phyloP scores from a whole-genome alignment of 2,113 vertebrate genomes.

The Clarias gariepinus region DNA sequence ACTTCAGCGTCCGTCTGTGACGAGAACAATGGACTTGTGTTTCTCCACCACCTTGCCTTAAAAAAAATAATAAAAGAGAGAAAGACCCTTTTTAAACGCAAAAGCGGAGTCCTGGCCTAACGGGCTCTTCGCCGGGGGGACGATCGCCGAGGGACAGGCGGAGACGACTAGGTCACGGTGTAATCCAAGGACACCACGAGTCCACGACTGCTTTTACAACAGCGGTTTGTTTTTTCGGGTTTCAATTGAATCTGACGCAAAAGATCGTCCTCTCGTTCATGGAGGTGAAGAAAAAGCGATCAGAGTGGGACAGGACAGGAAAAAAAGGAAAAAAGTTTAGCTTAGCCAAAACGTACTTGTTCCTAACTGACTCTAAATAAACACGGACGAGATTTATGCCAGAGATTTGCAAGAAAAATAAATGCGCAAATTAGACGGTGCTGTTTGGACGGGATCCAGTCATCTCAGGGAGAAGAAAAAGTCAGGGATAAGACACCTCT shows the following conservation, averaged over 20 bases:
- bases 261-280: conserved; percentile 75
- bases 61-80: conserved; percentile 84
- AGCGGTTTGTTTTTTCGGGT: conserved; percentile 76
- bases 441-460: conserved; percentile 47
- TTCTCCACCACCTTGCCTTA: conserved; percentile 93
- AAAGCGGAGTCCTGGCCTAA: conserved; percentile 90
- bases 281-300: background rate
- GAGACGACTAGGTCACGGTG: conserved; percentile 83
- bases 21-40: conserved; percentile 97
- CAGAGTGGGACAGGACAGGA: background rate
- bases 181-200: conserved; percentile 87
- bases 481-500: conserved; percentile 32
- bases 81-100: conserved; percentile 89
- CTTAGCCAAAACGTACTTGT: conserved; percentile 54
- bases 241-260: conserved; percentile 76
- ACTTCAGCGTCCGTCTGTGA: conserved; percentile 97
- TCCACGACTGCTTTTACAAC: conserved; percentile 81
- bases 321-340: background rate
- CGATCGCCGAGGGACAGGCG: conserved; percentile 80
- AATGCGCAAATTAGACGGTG: conserved; percentile 49
- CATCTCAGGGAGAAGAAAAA: background rate
- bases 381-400: conserved; percentile 52
- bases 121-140: conserved; percentile 81
- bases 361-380: conserved; percentile 57
- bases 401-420: conserved; percentile 53